Base-by-base conservation (phyloP, 92 coral and sea anemone genomes). In the Heliopora coerulea region DNA sequence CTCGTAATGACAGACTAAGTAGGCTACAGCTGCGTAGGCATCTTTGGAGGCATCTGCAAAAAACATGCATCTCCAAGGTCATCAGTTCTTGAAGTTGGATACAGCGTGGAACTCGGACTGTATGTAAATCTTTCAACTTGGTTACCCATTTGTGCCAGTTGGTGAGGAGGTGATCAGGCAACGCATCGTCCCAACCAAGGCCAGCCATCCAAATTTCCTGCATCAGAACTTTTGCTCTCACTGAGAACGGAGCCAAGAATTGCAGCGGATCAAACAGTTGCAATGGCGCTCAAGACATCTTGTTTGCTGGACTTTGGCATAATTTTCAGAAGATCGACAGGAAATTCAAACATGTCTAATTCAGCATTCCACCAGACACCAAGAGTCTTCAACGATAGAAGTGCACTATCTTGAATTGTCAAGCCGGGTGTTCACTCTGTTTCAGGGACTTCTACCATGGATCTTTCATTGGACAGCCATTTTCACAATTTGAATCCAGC, bases 201-300 rank as follows among this genome's bases (percentile, higher is more conserved):
- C 72, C 73, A 18, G 72, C 61, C 28, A 34, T 61, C 72, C 80
- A 60, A 14, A 61, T 59, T 54, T 75, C 73, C 18, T 75, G 59
- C 65, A 85, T 77, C 2, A 80, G 84, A 32, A 85, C 58, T 54
- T 80, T 85, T 0, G 85, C 80, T 80, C 68, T 10, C 17, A 85
- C 69, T 13, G 78, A 56, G 64, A 85, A 77, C 17, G 73, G 85
- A 12, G 80, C 73, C 20, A 85, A 23, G 62, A 80, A 62, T 62
- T 81, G 85, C 17, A 79, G 68, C 5, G 88, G 88, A 63, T 79
- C 84, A 72, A 72, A 79, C 56, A 84, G 63, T 72, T 63, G 82
- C 84, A 18, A 84, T 79, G 41, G 67, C 76, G 21, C 83, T 82
- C 27, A 85, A 60, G 33, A 74, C 69, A 37, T 64, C 68, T 49